Evolutionary conservation across 2,113 vertebrate species (phyloP).

Genomic region (Tragelaphus buxtoni): DNA sequence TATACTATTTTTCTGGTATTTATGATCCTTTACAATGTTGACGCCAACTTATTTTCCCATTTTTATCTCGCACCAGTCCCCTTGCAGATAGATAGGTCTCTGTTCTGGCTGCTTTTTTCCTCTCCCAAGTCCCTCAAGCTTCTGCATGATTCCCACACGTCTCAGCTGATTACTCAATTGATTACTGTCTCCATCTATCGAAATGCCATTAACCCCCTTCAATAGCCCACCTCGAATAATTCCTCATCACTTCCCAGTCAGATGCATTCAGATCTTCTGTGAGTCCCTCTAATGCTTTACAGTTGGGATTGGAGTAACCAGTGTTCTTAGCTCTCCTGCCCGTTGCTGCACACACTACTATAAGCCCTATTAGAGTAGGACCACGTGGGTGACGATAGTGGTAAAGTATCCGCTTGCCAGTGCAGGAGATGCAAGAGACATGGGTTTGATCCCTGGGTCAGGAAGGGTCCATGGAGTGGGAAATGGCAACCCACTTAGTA

Average conservation of each 20-base stretch:
- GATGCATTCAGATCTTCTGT: not conserved
- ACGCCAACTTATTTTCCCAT: slow-evolving; percentile 36
- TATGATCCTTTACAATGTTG: not conserved
- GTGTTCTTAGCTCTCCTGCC: not conserved
- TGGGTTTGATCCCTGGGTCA: not conserved
- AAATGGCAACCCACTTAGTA: not conserved
- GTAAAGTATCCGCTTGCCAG: not conserved
- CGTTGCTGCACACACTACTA: too few species aligned
- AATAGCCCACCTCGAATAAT: not conserved
- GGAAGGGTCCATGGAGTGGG: not conserved
- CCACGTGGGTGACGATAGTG: not conserved
- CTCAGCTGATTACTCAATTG: not conserved
- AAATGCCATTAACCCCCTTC: not conserved
- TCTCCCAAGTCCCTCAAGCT: not conserved
- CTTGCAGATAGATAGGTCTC: not conserved
- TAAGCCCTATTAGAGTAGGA: not conserved
- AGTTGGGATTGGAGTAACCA: not conserved
- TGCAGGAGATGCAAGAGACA: not conserved
- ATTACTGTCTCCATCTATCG: not conserved
- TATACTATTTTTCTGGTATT: slow-evolving; percentile 33
- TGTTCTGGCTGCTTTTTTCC: not conserved
- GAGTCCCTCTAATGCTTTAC: not conserved
- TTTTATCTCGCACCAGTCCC: not conserved
- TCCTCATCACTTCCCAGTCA: not conserved
- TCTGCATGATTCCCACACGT: not conserved